Base-by-base conservation (phyloP, 2,888 invertebrate species). In the Stenolophus ochropezus region DNA sequence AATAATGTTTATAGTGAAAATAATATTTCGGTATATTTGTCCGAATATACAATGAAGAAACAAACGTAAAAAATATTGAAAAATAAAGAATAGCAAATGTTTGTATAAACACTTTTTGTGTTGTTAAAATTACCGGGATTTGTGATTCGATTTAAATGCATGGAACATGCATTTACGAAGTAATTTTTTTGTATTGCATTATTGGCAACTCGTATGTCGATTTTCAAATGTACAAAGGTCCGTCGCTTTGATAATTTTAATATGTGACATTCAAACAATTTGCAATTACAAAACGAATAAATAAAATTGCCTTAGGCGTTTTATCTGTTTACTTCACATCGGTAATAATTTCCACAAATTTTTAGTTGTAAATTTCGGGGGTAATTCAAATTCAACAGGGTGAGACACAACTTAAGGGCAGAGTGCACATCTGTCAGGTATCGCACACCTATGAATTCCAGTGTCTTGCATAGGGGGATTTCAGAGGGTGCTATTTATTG, bases 351-450 rank as follows among this genome's bases (percentile, higher is more conserved):
- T 61, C 6, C 11, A 61, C 33, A 42, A 42, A 42, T 42, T 61
- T 25, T 25, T 61, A 25, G 61, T 61, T 61, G 4, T 25, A 27
- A 65, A 16, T 27, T 69, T 69, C 65, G 4, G 16, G 8, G 16
- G 4, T 56, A 56, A 56, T 56, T 42, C 11, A 42, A 42, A 42
- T 42, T 42, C 33, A 42, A 8, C 33, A 8, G 33, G 16, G 18
- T 6, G 65, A 83, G 83, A 83, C 83, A 85, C 78, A 83, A 83
- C 65, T 84, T 84, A 85, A 85, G 85, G 85, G 84, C 82, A 81
- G 81, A 8, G 20, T 23, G 82, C 18, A 85, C 89, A 89, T 89
- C 89, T 89, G 89, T 88, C 85, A 86, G 86, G 86, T 86, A 87
- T 86, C 87, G 86, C 88, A 80, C 71, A 80, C 71, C 80, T 53